These are phyloP conservation scores for Arnoldichthys spilopterus DNA, from an alignment of 2,797 vertebrate species.

Conservation along the genomic window DNA sequence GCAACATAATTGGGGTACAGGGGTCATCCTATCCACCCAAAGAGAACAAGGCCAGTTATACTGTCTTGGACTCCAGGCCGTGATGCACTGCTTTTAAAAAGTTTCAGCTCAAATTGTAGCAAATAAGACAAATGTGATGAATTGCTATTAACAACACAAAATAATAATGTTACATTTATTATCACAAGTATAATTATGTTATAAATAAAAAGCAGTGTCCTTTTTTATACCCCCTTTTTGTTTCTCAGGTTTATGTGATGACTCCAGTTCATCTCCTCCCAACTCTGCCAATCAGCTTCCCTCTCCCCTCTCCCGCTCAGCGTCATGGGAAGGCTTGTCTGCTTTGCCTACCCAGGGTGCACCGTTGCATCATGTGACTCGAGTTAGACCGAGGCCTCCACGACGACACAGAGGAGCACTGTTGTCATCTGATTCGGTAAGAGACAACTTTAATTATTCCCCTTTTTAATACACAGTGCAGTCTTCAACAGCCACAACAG, in stretches of 20 bases:
- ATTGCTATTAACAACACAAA: no score
- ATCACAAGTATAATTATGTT: no score
- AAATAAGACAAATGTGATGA: no score
- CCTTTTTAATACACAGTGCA: constrained; percentile 23
- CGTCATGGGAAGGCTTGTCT: constrained; percentile 88
- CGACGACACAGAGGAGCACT: constrained; percentile 79
- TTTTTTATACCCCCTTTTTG: constrained; percentile 53
- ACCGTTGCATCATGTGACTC: constrained; percentile 87
- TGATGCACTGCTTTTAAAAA: no score
- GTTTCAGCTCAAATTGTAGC: no score
- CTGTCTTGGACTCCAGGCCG: no score
- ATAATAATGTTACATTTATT: no score
- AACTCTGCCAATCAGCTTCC: constrained; percentile 76
- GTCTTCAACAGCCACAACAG: background rate
- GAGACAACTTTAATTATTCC: constrained; percentile 63
- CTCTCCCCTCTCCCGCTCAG: constrained; percentile 77
- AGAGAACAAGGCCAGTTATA: no score
- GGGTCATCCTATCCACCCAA: no score
- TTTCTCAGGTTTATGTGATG: constrained; percentile 72
- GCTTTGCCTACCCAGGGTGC: constrained; percentile 89
- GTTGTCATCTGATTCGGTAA: constrained; percentile 76
- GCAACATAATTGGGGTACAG: no score
- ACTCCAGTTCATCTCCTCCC: constrained; percentile 73
- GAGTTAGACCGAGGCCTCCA: constrained; percentile 85
- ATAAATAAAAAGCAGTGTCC: background rate